Evolutionary conservation across 1,140 invertebrate genomes (phyloP), one percentile per base, ranked within the genome.

Genomic region (Hermatobates lingyangjiaoensis): DNA sequence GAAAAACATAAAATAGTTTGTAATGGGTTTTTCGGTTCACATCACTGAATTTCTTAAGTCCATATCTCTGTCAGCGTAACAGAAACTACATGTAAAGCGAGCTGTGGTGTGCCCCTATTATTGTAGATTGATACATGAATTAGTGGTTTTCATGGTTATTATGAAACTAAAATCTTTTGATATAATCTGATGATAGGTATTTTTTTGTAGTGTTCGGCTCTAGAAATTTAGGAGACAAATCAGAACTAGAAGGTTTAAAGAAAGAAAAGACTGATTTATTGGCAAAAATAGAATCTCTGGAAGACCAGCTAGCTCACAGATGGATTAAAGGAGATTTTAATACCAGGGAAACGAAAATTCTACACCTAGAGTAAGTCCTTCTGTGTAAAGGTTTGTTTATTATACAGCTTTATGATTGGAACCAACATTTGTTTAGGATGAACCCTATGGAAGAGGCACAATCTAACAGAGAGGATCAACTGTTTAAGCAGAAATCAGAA

Each of bases 361-460:
- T 62, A 24, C 60, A 61, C 51, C 57, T 57, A 10, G 61, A 57
- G 60, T 62, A 45, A 53, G 53, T 53, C 15, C 15, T 15, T 15
- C 28, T 34, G 15, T 7, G 28, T 7, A 7, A 7, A 15, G 15
- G 7, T 34, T 34, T 34, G 7, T 34, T 7, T 34, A 15, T 34
- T 15, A 34, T 15, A 34, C 28, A 34, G 15, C 28, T 15, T 34
- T 7, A 7, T 34, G 28, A 34, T 34, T 34, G 7, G 15, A 7
- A 34, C 7, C 7, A 34, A 7, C 28, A 34, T 7, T 34, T 7
- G 28, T 83, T 45, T 75, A 86, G 63, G 40, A 75, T 79, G 50
- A 91, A 92, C 68, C 88, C 88, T 1, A 71, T 81, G 1, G 68
- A 76, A 0, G 67, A 77, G 45, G 81, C 80, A 0, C 73, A 77